Base-by-base conservation (phyloP, 2,113 vertebrate species). In the Lepisosteus osseus region DNA sequence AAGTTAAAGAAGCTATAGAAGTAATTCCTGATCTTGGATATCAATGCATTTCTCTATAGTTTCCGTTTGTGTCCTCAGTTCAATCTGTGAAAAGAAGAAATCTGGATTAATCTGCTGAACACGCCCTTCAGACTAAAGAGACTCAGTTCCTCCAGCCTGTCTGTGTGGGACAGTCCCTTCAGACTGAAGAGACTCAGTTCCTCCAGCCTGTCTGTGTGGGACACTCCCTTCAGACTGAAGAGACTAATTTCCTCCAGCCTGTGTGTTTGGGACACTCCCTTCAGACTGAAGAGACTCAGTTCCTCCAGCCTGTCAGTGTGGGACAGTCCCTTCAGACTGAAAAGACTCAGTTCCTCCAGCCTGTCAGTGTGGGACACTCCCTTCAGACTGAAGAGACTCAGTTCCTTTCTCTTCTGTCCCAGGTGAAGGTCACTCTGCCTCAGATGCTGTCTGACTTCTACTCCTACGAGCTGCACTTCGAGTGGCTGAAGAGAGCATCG, bases 361-460 rank as follows among this genome's bases (percentile, higher is more conserved):
- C 29, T 29, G 29, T 14, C 44, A 44, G 40, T 54, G 40, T 55
- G 15, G 4, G 8, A 13, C 40, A 9, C 17, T 56, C 40, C 15
- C 51, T 67, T 14, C 67, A 14, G n/a, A 1, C 67, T n/a, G 63
- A 7, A 74, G 55, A 71, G 54, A 68, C 64, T 40, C 6, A 67
- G 40, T 6, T 1, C 9, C 70, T 76, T 45, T 81, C 72, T 67
- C 40, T 54, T 75, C 73, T 68, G 74, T 77, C 76, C 45, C 79
- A 93, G 91, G 70, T 91, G 77, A 93, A 89, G 78, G 80, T 87
- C 74, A 92, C 90, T 9, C 88, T 93, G 54, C 84, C 90, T 55
- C 88, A 91, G 83, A 88, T 93, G 67, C 89, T 91, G n/a, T 75
- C 86, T 0, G 90, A 92, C 80, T 81, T 93, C 68, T 90, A 89